phyloP scores from a whole-genome alignment of 2,888 invertebrate species.

The Cartodere bifasciata region DNA sequence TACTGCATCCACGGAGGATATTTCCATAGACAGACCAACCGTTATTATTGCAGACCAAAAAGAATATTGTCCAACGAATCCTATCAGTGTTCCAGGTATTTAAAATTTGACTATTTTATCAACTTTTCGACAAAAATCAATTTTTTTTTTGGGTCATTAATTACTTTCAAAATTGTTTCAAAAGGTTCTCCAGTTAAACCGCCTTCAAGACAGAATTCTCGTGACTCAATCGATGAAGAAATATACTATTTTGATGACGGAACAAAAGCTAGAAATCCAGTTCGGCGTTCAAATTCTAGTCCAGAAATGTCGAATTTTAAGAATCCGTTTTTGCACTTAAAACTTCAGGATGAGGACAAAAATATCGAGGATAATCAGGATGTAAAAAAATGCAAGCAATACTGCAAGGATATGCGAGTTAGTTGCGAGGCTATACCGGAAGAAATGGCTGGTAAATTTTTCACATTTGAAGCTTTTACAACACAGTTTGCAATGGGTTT shows the following conservation, averaged over 20 bases:
- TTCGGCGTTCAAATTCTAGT: slow-evolving; percentile 79
- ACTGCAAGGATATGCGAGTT: slow-evolving; percentile 63
- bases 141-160: background rate
- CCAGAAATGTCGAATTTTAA: slow-evolving; percentile 89
- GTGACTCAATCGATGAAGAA: slow-evolving; percentile 41
- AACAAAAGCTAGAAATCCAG: slow-evolving; percentile 60
- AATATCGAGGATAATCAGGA: slow-evolving; percentile 26
- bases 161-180: slow-evolving; percentile 2
- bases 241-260: slow-evolving; percentile 32
- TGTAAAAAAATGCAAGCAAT: slow-evolving; percentile 48
- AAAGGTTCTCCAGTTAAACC: slow-evolving; percentile 19
- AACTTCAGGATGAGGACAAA: slow-evolving; percentile 27
- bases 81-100: slow-evolving; percentile 10
- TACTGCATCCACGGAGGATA: too few relatives aligned
- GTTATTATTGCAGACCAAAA: slow-evolving; percentile 11
- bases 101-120: background rate
- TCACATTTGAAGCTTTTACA: too few relatives aligned
- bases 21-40: slow-evolving; percentile 11
- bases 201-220: slow-evolving; percentile 41
- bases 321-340: slow-evolving; percentile 47
- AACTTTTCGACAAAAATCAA: background rate
- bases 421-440: slow-evolving; percentile 87
- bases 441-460: slow-evolving; percentile 61
- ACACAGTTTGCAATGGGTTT: too few relatives aligned
- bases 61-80: slow-evolving; percentile 7